Evolutionary conservation across 2,888 invertebrate genomes (phyloP).

Genomic region (Xestobium rufovillosum): DNA sequence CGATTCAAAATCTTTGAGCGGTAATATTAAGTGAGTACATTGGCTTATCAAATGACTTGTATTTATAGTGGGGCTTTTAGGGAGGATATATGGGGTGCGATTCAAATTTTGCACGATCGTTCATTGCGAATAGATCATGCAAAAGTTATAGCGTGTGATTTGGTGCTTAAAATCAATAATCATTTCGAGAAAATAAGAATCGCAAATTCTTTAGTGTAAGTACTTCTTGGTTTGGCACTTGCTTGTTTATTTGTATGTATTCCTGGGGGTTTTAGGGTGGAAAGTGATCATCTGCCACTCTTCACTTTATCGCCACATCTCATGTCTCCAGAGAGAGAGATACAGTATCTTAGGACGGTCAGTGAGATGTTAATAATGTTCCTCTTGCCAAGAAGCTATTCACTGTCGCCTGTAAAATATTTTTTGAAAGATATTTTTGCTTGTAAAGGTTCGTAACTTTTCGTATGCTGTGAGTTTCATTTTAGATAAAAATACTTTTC

Average conservation of each 20-base stretch:
- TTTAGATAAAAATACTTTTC: no score
- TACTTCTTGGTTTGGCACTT: conserved; percentile 27
- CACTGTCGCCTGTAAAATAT: conserved; percentile 67
- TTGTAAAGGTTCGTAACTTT: conserved; percentile 64
- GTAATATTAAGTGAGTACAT: conserved; percentile 44
- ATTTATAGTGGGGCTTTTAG: conserved; percentile 48
- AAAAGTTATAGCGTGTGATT: conserved; percentile 73
- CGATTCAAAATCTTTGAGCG: conserved; percentile 44
- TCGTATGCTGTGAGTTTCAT: no score
- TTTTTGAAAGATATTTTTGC: conserved; percentile 76
- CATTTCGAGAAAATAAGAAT: conserved; percentile 82
- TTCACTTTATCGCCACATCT: conserved; percentile 71
- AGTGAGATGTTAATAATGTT: conserved; percentile 77
- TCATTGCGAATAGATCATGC: conserved; percentile 71
- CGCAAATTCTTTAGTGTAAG: conserved; percentile 68
- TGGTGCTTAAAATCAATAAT: conserved; percentile 70
- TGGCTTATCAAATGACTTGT: not conserved
- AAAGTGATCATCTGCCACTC: conserved; percentile 56
- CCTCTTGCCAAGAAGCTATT: conserved; percentile 74
- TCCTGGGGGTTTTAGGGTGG: conserved; percentile 45
- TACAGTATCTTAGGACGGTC: conserved; percentile 72
- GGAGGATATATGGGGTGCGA: conserved; percentile 76
- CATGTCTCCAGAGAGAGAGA: conserved; percentile 63
- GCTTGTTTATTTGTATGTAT: conserved; percentile 7
- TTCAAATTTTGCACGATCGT: conserved; percentile 67